These are phyloP conservation scores for Thecocarcelia acutangulata DNA, from an alignment of 2,888 invertebrate species.

Conservation along the genomic window DNA sequence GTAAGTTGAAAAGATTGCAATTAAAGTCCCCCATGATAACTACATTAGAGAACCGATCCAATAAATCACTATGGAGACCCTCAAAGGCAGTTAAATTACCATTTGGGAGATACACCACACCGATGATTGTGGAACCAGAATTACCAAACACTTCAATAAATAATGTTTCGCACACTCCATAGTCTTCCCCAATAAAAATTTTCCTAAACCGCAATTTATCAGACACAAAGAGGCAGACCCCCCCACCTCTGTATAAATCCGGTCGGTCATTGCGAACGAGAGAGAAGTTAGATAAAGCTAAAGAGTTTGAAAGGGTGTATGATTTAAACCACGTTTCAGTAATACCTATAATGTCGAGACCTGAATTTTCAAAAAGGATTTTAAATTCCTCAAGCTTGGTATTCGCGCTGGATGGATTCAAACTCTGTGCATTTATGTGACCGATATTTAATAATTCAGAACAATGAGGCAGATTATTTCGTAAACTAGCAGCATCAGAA, in stretches of 20 bases:
- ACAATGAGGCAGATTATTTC: not conserved
- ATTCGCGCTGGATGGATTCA: not conserved
- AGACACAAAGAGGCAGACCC: not conserved
- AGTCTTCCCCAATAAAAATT: not conserved
- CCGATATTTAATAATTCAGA: not conserved
- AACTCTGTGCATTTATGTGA: constrained; percentile 11
- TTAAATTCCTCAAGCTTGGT: constrained; percentile 3
- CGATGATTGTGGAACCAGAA: not conserved
- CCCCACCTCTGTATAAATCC: not conserved
- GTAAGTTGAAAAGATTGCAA: not conserved
- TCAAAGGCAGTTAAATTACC: too few species aligned
- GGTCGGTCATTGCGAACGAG: constrained; percentile 4
- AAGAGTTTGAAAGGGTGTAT: not conserved
- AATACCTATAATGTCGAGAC: constrained; percentile 19
- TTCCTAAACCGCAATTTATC: not conserved
- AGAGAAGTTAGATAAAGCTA: not conserved
- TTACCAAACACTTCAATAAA: constrained; percentile 18
- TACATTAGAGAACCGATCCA: too few species aligned
- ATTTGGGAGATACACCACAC: constrained; percentile 3
- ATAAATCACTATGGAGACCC: not conserved
- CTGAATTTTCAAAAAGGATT: not conserved
- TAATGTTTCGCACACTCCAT: not conserved
- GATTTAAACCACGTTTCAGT: constrained; percentile 9
- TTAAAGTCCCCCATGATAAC: too few species aligned
- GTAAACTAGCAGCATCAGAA: not conserved